phyloP scores from a whole-genome alignment of 2,888 invertebrate species.

The Heliconius sara region DNA sequence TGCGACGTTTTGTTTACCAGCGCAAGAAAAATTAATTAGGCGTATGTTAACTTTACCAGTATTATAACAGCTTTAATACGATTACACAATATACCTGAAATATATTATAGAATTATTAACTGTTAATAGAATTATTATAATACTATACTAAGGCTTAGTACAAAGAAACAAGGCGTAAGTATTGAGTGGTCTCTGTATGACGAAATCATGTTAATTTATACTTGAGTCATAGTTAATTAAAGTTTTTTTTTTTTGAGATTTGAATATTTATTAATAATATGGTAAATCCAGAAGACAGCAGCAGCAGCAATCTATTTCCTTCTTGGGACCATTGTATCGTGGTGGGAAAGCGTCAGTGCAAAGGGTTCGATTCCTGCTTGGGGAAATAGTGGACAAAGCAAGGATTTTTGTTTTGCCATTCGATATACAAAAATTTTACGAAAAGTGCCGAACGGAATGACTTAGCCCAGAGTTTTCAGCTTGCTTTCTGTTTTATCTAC shows the following conservation, averaged over 20 bases:
- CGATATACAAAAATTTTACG: no score
- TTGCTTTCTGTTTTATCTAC: no score
- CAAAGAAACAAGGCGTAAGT: background rate
- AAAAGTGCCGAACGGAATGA: no score
- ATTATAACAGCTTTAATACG: background rate
- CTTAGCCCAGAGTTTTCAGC: no score
- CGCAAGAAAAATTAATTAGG: no score
- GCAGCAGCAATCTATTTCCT: background rate
- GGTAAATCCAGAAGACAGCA: no score
- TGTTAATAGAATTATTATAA: background rate
- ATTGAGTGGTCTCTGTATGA: background rate
- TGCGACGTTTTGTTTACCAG: no score
- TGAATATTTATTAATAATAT: background rate
- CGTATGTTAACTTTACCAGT: no score
- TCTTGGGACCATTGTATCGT: background rate
- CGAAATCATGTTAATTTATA: background rate
- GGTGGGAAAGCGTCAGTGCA: background rate
- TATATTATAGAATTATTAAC: no score
- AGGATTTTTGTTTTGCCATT: no score
- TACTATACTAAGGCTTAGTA: background rate
- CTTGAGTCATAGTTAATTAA: conserved; percentile 16
- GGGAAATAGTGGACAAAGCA: background rate
- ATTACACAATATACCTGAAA: background rate
- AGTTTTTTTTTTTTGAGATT: background rate
- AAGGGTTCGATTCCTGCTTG: background rate